Percentiles rank a stretch among this genome's conserved stretches.
phyloP scores from a whole-genome alignment of 2,888 invertebrate genomes.

The Pollenia labialis region DNA sequence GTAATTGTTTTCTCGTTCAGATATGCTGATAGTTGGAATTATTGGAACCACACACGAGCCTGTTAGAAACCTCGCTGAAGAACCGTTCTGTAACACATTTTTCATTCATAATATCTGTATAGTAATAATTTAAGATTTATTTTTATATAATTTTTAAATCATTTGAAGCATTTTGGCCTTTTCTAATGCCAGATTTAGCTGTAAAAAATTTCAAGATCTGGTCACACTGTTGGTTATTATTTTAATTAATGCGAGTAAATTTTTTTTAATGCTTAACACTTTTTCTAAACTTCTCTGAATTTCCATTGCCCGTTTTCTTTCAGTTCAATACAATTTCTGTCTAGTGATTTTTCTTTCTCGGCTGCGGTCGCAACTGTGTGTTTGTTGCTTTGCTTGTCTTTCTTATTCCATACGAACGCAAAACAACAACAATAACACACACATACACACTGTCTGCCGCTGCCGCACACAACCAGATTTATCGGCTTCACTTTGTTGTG shows the following conservation, averaged over 20 bases:
- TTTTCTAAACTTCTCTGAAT: slow-evolving; percentile 43
- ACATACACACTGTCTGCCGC: slow-evolving; percentile 29
- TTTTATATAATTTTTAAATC: too few relatives aligned
- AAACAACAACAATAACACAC: neutral
- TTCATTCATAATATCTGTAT: too few relatives aligned
- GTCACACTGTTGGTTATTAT: neutral
- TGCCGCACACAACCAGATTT: slow-evolving; percentile 57
- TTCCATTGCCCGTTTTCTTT: slow-evolving; percentile 41
- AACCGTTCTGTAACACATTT: too few relatives aligned
- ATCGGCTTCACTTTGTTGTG: slow-evolving; percentile 77
- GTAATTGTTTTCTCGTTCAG: too few relatives aligned
- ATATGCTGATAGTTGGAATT: too few relatives aligned
- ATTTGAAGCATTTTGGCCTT: too few relatives aligned
- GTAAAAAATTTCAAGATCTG: too few relatives aligned
- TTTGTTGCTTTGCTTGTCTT: slow-evolving; percentile 40
- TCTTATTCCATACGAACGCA: slow-evolving; percentile 45
- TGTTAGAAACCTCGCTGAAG: too few relatives aligned
- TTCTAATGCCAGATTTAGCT: too few relatives aligned
- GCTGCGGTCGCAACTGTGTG: slow-evolving; percentile 35
- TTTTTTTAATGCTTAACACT: slow-evolving; percentile 36
- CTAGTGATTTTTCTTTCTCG: slow-evolving; percentile 63
- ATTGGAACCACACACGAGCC: too few relatives aligned
- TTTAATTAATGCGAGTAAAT: neutral
- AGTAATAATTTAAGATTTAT: too few relatives aligned
- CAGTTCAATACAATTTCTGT: slow-evolving; percentile 46